Conservation (phyloP, 2,113 vertebrate species). For the Reinhardtius hippoglossoides region DNA sequence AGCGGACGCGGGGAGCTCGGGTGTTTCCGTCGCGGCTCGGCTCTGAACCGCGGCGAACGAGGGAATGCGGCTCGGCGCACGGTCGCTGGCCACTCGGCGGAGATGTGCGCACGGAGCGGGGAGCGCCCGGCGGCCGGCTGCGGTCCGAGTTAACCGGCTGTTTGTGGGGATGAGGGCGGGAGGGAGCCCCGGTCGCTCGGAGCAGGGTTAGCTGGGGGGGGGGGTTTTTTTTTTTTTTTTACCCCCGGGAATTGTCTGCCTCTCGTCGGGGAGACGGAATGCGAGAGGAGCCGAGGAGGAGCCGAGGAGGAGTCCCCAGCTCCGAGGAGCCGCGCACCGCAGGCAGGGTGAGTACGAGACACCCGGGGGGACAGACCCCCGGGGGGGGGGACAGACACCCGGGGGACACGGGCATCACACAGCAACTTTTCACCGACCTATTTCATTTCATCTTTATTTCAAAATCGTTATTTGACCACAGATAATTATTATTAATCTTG, state of each 20-base stretch:
- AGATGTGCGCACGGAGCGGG: constrained; percentile 55
- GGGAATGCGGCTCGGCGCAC: constrained; percentile 78
- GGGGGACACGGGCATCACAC: constrained; percentile 38
- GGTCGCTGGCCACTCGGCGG: constrained; percentile 70
- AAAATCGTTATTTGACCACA: not conserved
- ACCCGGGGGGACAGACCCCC: constrained; percentile 41
- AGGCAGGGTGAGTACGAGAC: constrained; percentile 75
- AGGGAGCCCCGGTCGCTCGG: constrained; percentile 15
- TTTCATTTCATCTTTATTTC: constrained; percentile 29
- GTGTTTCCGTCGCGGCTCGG: constrained; percentile 70
- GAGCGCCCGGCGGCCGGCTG: constrained; percentile 44
- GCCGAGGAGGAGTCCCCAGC: constrained; percentile 68
- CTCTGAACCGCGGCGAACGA: constrained; percentile 58
- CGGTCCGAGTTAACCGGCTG: constrained; percentile 52
- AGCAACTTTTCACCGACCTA: constrained; percentile 66
- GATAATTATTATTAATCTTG: not conserved
- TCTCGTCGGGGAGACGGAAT: constrained; percentile 32
- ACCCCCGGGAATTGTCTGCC: constrained; percentile 39
- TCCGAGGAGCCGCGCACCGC: constrained; percentile 77
- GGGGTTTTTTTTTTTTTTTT: not conserved
- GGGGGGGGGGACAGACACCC: constrained; percentile 60
- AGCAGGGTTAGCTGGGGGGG: not conserved
- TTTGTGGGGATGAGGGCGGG: not conserved
- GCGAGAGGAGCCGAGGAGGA: constrained; percentile 43
- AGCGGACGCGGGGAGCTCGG: constrained; percentile 50